Percentiles rank a stretch among this genome's conserved stretches.
These are phyloP conservation scores for Proisotoma minuta DNA, from an alignment of 2,888 invertebrate species.

Conservation along the genomic window DNA sequence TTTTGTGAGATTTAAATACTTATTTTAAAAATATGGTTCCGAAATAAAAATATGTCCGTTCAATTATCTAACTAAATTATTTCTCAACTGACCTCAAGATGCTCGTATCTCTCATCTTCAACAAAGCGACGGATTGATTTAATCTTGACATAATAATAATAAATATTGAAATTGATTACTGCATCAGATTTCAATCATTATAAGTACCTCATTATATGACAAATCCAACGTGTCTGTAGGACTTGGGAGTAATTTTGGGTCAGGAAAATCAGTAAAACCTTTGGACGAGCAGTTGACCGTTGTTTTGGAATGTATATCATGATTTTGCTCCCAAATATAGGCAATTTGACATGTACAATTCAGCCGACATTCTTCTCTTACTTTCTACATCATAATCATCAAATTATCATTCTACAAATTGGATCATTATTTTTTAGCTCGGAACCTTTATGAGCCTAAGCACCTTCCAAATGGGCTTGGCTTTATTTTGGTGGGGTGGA, in stretches of 20 bases:
- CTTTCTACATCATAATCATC: constrained; percentile 33
- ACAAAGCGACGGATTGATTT: constrained; percentile 60
- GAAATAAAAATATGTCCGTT: no score
- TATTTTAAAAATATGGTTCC: no score
- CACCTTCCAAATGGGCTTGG: constrained; percentile 43
- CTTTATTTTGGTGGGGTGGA: constrained; percentile 45
- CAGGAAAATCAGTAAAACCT: constrained; percentile 59
- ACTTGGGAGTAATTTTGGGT: constrained; percentile 56
- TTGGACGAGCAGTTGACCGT: constrained; percentile 64
- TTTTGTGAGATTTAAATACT: no score
- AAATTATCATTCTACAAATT: not conserved
- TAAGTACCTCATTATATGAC: constrained; percentile 62
- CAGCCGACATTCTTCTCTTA: constrained; percentile 38
- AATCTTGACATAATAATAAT: constrained; percentile 54
- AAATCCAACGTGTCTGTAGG: constrained; percentile 64
- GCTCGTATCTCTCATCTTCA: constrained; percentile 61
- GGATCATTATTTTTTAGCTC: constrained; percentile 1
- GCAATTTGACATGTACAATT: constrained; percentile 44
- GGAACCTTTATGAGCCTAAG: constrained; percentile 43
- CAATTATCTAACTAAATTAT: no score
- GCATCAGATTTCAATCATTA: constrained; percentile 9
- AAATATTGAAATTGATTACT: not conserved
- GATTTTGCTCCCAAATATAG: constrained; percentile 45
- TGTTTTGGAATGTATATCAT: constrained; percentile 55
- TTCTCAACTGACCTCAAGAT: no score